Evolutionary conservation across 1,140 invertebrate genomes (phyloP).

Genomic region (Battus philenor): DNA sequence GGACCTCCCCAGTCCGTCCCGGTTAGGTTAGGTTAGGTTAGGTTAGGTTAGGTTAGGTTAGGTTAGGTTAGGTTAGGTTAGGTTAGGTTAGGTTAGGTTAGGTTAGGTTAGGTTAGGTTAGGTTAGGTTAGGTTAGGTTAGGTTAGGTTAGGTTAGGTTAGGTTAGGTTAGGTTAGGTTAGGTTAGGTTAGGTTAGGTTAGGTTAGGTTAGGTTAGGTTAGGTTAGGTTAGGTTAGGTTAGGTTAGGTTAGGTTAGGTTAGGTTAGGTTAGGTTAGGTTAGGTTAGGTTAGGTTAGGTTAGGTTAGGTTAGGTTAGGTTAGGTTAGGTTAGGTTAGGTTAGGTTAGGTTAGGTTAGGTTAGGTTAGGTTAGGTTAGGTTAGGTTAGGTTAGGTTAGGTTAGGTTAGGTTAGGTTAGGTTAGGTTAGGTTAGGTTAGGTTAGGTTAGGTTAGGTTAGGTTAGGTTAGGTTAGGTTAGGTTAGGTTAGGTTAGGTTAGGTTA

Average conservation of each 20-base stretch:
- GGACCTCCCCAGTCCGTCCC: too few species aligned
- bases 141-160: slow-evolving; percentile 17
- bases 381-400: slow-evolving; percentile 24
- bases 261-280: slow-evolving; percentile 26
- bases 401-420: slow-evolving; percentile 23
- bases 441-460: slow-evolving; percentile 29
- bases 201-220: slow-evolving; percentile 16
- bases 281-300: slow-evolving; percentile 28
- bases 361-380: slow-evolving; percentile 10
- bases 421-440: slow-evolving; percentile 41
- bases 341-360: slow-evolving; percentile 26
- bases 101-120: slow-evolving; percentile 18
- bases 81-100: slow-evolving; percentile 17
- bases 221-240: slow-evolving; percentile 20
- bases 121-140: slow-evolving; percentile 20
- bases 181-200: slow-evolving; percentile 21
- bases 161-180: slow-evolving; percentile 17
- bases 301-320: slow-evolving; percentile 27
- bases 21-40: too few species aligned
- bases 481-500: slow-evolving; percentile 26
- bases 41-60: slow-evolving; percentile 1
- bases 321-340: slow-evolving; percentile 26
- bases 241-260: slow-evolving; percentile 20
- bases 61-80: slow-evolving; percentile 8
- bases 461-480: slow-evolving; percentile 23